Evolutionary conservation across 2,113 vertebrate species (phyloP).

Genomic region (Platycercus adscitus): DNA sequence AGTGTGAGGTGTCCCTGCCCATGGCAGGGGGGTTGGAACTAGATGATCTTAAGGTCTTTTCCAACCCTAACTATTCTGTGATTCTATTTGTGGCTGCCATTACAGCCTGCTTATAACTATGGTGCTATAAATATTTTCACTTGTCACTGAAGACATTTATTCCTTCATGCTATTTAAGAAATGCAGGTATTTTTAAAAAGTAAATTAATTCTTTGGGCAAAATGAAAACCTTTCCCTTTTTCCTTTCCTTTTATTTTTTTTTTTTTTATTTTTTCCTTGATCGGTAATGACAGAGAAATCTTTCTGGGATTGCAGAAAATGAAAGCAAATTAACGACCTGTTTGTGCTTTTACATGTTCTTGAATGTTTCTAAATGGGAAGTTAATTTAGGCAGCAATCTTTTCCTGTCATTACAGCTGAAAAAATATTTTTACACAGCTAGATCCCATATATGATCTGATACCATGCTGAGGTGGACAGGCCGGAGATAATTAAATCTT

Average conservation of each 20-base stretch:
- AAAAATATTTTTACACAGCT: conserved; percentile 36
- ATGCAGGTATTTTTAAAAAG: not conserved
- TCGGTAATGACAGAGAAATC: not conserved
- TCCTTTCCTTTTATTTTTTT: too few relatives aligned
- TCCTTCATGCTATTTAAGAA: not conserved
- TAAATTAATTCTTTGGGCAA: not conserved
- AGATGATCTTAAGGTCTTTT: too few relatives aligned
- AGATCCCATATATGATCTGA: not conserved
- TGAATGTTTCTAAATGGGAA: not conserved
- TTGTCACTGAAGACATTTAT: not conserved
- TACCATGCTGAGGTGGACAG: not conserved
- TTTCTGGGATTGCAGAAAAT: not conserved
- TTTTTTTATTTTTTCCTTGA: not conserved
- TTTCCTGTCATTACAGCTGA: conserved; percentile 25
- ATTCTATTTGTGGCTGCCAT: not conserved
- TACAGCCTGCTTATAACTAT: not conserved
- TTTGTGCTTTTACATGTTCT: not conserved
- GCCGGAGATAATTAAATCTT: not conserved
- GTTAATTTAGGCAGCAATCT: not conserved
- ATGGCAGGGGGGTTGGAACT: too few relatives aligned
- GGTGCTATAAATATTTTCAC: not conserved
- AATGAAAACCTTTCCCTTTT: not conserved
- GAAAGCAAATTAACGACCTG: not conserved
- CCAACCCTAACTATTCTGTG: not conserved
- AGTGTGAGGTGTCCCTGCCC: too few relatives aligned